Evolutionary conservation across 2,888 invertebrate genomes (phyloP).

Genomic region (Phyllotreta striolata): DNA sequence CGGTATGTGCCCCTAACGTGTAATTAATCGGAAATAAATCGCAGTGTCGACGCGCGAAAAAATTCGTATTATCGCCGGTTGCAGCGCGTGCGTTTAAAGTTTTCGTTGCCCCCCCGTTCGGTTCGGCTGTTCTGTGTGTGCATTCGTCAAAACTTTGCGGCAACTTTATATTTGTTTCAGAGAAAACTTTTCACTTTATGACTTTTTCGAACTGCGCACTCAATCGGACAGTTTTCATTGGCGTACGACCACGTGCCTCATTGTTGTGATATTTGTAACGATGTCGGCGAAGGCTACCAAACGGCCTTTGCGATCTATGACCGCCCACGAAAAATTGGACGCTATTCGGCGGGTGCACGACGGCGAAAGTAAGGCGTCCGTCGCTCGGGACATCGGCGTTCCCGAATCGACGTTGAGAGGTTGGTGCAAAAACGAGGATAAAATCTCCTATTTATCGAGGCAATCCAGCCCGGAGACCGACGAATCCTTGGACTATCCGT

Average conservation of each 20-base stretch:
- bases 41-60: conserved; percentile 39
- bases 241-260: conserved; percentile 50
- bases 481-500: conserved; percentile 63
- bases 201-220: conserved; percentile 57
- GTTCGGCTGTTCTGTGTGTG: conserved; percentile 35
- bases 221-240: conserved; percentile 50
- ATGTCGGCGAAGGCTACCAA: conserved; percentile 77
- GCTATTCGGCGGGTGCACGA: conserved; percentile 84
- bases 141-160: conserved; percentile 55
- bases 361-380: conserved; percentile 86
- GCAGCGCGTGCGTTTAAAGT: conserved; percentile 43
- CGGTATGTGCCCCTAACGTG: conserved; percentile 56
- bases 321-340: conserved; percentile 80
- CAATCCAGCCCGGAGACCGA: conserved; percentile 77
- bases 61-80: conserved; percentile 34
- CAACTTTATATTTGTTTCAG: conserved; percentile 53
- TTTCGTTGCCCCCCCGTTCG: conserved; percentile 28
- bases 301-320: conserved; percentile 79
- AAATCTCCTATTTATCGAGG: conserved; percentile 74
- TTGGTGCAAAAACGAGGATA: conserved; percentile 89
- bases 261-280: conserved; percentile 27
- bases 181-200: conserved; percentile 49
- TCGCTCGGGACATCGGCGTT: conserved; percentile 84
- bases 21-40: conserved; percentile 31
- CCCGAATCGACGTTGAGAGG: conserved; percentile 87